Evolutionary conservation across 2,888 invertebrate species (phyloP).

Genomic region (Margaritifera margaritifera): DNA sequence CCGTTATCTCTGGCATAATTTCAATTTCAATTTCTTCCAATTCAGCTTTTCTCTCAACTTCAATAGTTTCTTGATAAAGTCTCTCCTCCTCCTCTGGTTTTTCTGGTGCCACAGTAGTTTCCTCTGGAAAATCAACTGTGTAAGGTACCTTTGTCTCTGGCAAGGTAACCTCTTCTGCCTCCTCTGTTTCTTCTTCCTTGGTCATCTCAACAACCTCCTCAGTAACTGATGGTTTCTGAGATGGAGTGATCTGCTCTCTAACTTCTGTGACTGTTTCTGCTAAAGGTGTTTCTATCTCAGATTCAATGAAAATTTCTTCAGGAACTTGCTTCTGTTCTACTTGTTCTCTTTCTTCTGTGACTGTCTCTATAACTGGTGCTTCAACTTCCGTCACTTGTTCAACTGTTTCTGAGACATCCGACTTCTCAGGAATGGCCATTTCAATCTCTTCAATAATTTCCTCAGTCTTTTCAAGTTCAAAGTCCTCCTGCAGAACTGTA

Average conservation of each 20-base stretch:
- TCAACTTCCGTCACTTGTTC: slow-evolving; percentile 5
- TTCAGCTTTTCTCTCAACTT: not conserved
- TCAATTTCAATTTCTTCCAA: slow-evolving; percentile 5
- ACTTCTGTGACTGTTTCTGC: slow-evolving; percentile 4
- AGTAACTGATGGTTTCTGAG: slow-evolving; percentile 1
- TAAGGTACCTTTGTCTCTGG: slow-evolving; percentile 2
- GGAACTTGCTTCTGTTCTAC: slow-evolving; percentile 1
- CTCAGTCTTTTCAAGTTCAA: too few relatives aligned
- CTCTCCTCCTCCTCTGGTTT: not conserved
- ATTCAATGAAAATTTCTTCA: slow-evolving; percentile 6
- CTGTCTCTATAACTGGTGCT: too few relatives aligned
- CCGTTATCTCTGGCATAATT: slow-evolving; percentile 2
- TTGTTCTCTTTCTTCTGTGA: too few relatives aligned
- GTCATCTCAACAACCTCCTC: slow-evolving; percentile 3
- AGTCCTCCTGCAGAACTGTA: too few relatives aligned
- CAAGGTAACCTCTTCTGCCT: not conserved
- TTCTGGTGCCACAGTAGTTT: slow-evolving; percentile 1
- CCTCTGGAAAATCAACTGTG: slow-evolving; percentile 10
- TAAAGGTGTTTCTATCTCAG: not conserved
- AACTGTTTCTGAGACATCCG: slow-evolving; percentile 8
- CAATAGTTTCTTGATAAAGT: slow-evolving; percentile 4
- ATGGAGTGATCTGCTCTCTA: not conserved
- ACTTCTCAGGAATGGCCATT: not conserved
- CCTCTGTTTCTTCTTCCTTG: not conserved
- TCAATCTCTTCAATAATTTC: too few relatives aligned